Evolutionary conservation across 2,888 invertebrate genomes (phyloP), one percentile per base, ranked within the genome.

Genomic region (Thyatira batis): DNA sequence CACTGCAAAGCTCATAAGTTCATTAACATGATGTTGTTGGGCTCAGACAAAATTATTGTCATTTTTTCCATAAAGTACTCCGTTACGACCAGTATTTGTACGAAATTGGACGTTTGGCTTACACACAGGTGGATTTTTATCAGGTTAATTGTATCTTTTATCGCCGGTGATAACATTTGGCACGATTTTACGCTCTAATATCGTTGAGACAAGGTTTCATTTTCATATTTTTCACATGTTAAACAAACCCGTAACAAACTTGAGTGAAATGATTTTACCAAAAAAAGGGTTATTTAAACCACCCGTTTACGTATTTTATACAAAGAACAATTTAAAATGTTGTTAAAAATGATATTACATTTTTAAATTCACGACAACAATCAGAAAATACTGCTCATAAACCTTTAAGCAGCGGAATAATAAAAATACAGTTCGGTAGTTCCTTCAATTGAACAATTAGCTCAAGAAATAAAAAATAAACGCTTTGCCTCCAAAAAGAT

Each of bases 21-120:
- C 56, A 56, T 58, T 54, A 56, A 53, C 52, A 30, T 56, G 53
- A 58, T 57, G 45, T 55, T 54, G 6, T 62, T 49, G 51, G 53
- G 51, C 52, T 30, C 45, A 39, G 13, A 17, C 17, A 17, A 39
- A 8, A 39, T 39, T 39, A 39, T 39, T 39, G 39, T 39, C 17
- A 39, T 39, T 17, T 39, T 39, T 17, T 39, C 17, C 8, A 23
- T 39, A 39, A 39, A 39, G 39, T 39, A 8, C 39, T 39, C 8
- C 39, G 17, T 39, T 39, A 39, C 33, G 11, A 39, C 33, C 33
- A 39, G 39, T 39, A 39, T 39, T 33, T 5, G 33, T 13, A 33
- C 9, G 39, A 39, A 39, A 39, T 39, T 39, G 39, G 39, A 17
- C 17, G 8, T 17, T 39, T 17, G 39, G 39, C 13, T 39, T 17